Conservation (phyloP, 2,113 vertebrate genomes). For the Girardinichthys multiradiatus region DNA sequence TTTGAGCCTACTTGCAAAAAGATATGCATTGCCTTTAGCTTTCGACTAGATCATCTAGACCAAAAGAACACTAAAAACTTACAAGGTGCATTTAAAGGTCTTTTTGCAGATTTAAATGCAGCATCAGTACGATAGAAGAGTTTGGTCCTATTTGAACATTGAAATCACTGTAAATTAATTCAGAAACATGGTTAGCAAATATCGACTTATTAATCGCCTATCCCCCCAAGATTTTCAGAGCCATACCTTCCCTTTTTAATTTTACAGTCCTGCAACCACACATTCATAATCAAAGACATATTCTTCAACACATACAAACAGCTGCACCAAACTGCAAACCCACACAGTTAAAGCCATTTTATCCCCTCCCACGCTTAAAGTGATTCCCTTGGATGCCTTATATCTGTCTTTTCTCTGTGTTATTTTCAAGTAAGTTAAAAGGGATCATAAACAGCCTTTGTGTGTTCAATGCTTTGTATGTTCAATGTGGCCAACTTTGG, state of each 20-base stretch:
- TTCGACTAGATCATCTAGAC: too few species aligned
- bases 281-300: slow-evolving; percentile 38
- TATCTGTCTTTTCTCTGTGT: slow-evolving; percentile 33
- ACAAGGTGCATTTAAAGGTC: too few species aligned
- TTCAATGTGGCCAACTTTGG: slow-evolving; percentile 64
- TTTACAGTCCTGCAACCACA: background rate
- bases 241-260: background rate
- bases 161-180: background rate
- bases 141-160: background rate
- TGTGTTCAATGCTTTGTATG: slow-evolving; percentile 69
- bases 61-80: too few species aligned
- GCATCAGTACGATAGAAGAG: background rate
- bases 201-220: background rate
- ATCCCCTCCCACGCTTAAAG: slow-evolving; percentile 32
- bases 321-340: slow-evolving; percentile 43
- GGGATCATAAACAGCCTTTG: slow-evolving; percentile 64
- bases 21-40: too few species aligned
- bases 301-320: slow-evolving; percentile 47
- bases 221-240: background rate
- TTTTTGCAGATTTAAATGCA: background rate
- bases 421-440: slow-evolving; percentile 68
- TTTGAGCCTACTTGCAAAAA: too few species aligned
- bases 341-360: slow-evolving; percentile 43
- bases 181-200: background rate
- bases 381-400: slow-evolving; percentile 24